Base-by-base conservation (phyloP, 2,888 invertebrate species). In the Hirtodrosophila alboralis region DNA sequence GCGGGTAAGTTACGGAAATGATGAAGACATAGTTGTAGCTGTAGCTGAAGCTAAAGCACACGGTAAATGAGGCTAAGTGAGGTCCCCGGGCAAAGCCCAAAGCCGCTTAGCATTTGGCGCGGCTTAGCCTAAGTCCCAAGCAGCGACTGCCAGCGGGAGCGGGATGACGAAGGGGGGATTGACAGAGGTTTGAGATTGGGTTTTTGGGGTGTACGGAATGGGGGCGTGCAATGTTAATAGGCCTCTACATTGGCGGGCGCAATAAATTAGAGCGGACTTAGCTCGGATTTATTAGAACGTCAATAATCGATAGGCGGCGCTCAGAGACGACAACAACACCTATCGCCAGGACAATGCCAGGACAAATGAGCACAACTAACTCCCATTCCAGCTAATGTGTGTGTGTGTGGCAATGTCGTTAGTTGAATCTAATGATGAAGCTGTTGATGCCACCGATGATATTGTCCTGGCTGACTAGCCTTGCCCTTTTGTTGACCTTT, bases 1-100 rank as follows among this genome's bases (percentile, higher is more conserved):
- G 49, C 93, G 96, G 93, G 97, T 97, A 90, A 92, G 93, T 91
- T 38, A n/a, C 8, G 5, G 21, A 9, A 23, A 23, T 8, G 8
- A 23, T 8, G 13, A 2, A 26, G 38, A 27, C 7, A 13, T 3
- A 31, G 10, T 7, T 18, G 18, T 4, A 18, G 5, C 18, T 18
- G 18, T 4, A 18, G 5, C 18, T 18, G 18, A 18, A 18, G 13
- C 28, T 18, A 47, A 31, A 34, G 12, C 43, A 27, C 30, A 10
- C 43, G 44, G 27, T 33, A 56, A 70, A 68, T 63, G 41, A 57
- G 69, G 56, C 38, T 49, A 69, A 68, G 57, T 52, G 43, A 37
- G 60, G 69, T 52, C 71, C 52, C 37, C 41, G 16, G 52, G 45
- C 47, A 53, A 57, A 52, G 40, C 52, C 56, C 5, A 75, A 79